These are phyloP conservation scores for Protophormia terraenovae DNA, from an alignment of 2,888 invertebrate species.

Conservation along the genomic window DNA sequence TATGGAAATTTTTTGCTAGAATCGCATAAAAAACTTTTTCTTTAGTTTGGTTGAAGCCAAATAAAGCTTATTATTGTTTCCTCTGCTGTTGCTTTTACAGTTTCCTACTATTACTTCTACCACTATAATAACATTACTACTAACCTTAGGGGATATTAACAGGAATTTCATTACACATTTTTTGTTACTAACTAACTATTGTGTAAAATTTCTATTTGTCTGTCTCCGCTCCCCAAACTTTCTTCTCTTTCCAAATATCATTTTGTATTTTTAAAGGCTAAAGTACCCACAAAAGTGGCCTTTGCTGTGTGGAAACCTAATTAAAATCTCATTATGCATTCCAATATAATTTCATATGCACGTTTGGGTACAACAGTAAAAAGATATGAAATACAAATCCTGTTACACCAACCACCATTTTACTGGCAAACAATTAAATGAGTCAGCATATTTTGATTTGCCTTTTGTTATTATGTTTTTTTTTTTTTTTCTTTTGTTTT, in stretches of 20 bases:
- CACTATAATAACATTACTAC: background rate
- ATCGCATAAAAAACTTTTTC: no score
- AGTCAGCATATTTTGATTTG: conserved; percentile 40
- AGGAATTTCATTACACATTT: background rate
- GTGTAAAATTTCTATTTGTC: background rate
- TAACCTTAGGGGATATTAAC: conserved; percentile 18
- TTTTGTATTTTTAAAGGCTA: conserved; percentile 17
- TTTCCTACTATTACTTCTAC: background rate
- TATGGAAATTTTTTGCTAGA: conserved; percentile 1
- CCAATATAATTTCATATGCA: conserved; percentile 58
- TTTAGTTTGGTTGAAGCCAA: conserved; percentile 9
- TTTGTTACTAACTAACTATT: background rate
- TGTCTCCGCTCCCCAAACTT: background rate
- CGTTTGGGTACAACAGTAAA: conserved; percentile 40
- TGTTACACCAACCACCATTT: conserved; percentile 25
- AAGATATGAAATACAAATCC: conserved; percentile 44
- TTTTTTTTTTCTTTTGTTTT: background rate
- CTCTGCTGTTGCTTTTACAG: conserved; percentile 14
- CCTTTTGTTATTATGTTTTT: background rate
- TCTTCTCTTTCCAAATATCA: background rate
- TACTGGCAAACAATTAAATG: conserved; percentile 37
- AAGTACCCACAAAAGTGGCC: conserved; percentile 55
- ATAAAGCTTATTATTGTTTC: conserved; percentile 54
- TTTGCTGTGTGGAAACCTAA: conserved; percentile 60
- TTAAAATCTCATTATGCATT: conserved; percentile 67